Conservation (phyloP, 2,797 vertebrate genomes). For the Eptatretus atami region DNA sequence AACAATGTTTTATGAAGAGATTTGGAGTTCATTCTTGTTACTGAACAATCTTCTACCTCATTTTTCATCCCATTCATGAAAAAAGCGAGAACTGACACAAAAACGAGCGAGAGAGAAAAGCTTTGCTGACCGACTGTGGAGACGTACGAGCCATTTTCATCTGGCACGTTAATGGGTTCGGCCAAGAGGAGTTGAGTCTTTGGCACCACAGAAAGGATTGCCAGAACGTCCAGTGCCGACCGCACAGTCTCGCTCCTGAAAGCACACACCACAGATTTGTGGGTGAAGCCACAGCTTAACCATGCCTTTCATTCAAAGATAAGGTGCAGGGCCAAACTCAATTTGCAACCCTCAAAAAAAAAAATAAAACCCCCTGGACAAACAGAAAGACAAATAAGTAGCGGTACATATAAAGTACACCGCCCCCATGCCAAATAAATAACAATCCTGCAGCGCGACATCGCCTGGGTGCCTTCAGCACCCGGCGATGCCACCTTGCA, state of each 20-base stretch:
- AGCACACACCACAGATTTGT: conserved; percentile 6
- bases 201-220: conserved; percentile 82
- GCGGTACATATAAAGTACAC: background rate
- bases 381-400: background rate
- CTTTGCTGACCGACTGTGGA: conserved; percentile 58
- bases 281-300: too few species aligned
- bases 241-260: conserved; percentile 78
- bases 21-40: too few species aligned
- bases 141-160: conserved; percentile 56
- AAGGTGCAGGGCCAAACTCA: too few species aligned
- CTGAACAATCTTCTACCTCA: too few species aligned
- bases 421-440: background rate
- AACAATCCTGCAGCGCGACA: background rate
- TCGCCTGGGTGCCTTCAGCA: background rate
- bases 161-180: conserved; percentile 60
- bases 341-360: background rate
- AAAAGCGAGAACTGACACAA: too few species aligned
- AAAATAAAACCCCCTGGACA: background rate
- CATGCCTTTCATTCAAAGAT: too few species aligned
- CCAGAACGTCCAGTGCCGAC: conserved; percentile 74
- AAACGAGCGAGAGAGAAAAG: too few species aligned
- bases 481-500: too few species aligned
- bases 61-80: too few species aligned
- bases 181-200: conserved; percentile 74
- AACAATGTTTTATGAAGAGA: too few species aligned